Evolutionary conservation across 2,797 vertebrate species (phyloP).

Genomic region (Podargus strigoides): DNA sequence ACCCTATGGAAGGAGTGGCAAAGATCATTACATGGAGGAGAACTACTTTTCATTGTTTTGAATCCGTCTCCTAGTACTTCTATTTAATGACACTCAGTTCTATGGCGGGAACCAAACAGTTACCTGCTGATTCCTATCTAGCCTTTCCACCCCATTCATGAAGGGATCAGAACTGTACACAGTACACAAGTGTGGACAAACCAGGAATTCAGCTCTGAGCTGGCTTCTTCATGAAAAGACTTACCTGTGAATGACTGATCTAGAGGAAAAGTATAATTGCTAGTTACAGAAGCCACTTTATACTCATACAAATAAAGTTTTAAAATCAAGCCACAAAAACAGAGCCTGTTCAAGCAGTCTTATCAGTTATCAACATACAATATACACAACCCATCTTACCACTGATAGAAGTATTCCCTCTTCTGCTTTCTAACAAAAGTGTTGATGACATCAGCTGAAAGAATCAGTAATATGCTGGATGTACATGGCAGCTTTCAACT

Average conservation of each 20-base stretch:
- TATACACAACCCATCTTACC: neutral
- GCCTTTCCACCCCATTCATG: neutral
- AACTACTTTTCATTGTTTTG: neutral
- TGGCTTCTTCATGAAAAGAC: neutral
- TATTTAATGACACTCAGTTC: neutral
- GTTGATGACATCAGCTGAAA: conserved; percentile 1
- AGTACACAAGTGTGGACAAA: neutral
- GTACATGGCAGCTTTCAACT: neutral
- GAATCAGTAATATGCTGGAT: neutral
- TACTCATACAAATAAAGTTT: neutral
- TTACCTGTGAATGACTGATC: neutral
- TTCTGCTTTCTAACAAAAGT: neutral
- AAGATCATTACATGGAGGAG: neutral
- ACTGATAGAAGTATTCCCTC: neutral
- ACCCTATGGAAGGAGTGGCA: neutral
- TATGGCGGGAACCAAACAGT: neutral
- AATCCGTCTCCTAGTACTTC: neutral
- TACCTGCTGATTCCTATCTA: neutral
- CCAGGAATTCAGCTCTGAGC: neutral
- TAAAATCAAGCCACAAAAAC: neutral
- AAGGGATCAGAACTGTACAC: neutral
- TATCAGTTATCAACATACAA: neutral
- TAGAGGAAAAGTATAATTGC: neutral
- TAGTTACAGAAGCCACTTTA: neutral
- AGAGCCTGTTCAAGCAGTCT: neutral